Percentiles rank a stretch among this genome's conserved stretches.
phyloP scores from a whole-genome alignment of 1,140 invertebrate genomes.

The Drosophila murphyi region DNA sequence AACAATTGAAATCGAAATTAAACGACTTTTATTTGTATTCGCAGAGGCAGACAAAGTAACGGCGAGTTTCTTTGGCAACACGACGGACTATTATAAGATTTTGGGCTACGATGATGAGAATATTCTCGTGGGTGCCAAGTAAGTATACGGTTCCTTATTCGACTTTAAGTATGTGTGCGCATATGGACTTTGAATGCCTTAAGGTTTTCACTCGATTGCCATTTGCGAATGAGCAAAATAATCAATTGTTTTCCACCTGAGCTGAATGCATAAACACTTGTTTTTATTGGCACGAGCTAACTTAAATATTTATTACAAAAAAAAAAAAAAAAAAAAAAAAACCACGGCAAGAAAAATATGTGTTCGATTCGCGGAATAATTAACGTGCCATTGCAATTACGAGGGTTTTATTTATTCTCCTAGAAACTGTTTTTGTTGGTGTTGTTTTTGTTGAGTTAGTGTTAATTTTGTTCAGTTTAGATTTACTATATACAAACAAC shows the following conservation, averaged over 20 bases:
- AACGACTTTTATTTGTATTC: slow-evolving; percentile 36
- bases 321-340: slow-evolving; percentile 27
- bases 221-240: slow-evolving; percentile 27
- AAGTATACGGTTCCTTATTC: slow-evolving; percentile 49
- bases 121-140: slow-evolving; percentile 85
- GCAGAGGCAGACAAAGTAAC: slow-evolving; percentile 79
- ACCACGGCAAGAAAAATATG: slow-evolving; percentile 13
- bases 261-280: slow-evolving; percentile 30
- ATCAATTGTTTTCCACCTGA: slow-evolving; percentile 55
- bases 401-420: slow-evolving; percentile 17
- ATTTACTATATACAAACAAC: not conserved
- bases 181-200: not conserved
- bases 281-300: slow-evolving; percentile 56
- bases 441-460: slow-evolving; percentile 4
- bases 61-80: slow-evolving; percentile 79
- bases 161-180: not conserved
- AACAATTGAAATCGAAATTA: not conserved
- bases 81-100: slow-evolving; percentile 85
- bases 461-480: slow-evolving; percentile 18
- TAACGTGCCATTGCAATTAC: slow-evolving; percentile 62
- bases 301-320: slow-evolving; percentile 56
- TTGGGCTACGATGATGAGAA: slow-evolving; percentile 85
- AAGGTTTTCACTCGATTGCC: slow-evolving; percentile 22
- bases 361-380: slow-evolving; percentile 64
- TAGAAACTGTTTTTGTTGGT: slow-evolving; percentile 8